Base-by-base conservation (phyloP, 2,888 invertebrate genomes). In the Tenthredo notha region DNA sequence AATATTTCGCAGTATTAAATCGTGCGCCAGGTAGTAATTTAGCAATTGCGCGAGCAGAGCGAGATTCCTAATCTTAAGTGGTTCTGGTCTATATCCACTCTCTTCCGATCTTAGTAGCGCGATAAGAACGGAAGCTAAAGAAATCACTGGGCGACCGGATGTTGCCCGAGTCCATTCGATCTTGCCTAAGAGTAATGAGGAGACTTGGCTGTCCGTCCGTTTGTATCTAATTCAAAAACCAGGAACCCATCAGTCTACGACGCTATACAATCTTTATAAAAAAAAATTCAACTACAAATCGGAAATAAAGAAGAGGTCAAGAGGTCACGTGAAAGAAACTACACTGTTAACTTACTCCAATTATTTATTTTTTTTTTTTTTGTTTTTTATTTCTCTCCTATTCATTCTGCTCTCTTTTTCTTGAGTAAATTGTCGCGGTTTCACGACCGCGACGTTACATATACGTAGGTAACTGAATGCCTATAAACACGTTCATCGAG, bases 91-190 rank as follows among this genome's bases (percentile, higher is more conserved):
- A 90, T 90, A 91, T 89, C 88, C 90, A 87, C 87, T 87, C 88
- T 88, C 87, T 86, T 85, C 86, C 87, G 91, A 91, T 91, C 88
- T 88, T 87, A 88, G 70, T 86, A 86, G 72, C 21, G 87, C 89
- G 91, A 91, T 91, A 91, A 89, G 90, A 89, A 89, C 90, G 91
- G 91, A 91, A 91, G 90, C 90, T 90, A 88, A 89, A 91, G 91
- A 91, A 91, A 91, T 91, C 91, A 90, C 90, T 89, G 87, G 88
- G 84, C 86, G 89, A 89, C 91, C 91, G 91, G 91, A 91, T 91
- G 91, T 89, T 88, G 88, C 88, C 87, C 89, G 83, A 65, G 83
- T 88, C 90, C 87, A 88, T 88, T 89, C 88, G 86, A 88, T 89
- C 89, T 88, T 87, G 84, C 85, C 86, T 86, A 87, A 88, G 90